These are phyloP conservation scores for Archips crataeganus DNA, from an alignment of 2,888 invertebrate species.

Conservation along the genomic window DNA sequence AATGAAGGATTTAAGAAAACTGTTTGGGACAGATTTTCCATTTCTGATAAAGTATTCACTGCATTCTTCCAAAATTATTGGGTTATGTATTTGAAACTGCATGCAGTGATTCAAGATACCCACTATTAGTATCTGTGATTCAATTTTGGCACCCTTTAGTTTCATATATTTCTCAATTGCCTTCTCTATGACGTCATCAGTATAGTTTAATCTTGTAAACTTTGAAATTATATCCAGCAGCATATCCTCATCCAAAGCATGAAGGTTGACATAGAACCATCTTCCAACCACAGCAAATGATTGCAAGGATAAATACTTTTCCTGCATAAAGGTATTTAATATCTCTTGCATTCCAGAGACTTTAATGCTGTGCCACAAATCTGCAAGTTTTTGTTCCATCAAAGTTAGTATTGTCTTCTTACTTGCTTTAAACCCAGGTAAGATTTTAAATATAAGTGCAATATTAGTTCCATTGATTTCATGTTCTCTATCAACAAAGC, in stretches of 20 bases:
- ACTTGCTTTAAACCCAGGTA: constrained; percentile 86
- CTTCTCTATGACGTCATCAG: constrained; percentile 84
- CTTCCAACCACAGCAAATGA: constrained; percentile 73
- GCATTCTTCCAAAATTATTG: constrained; percentile 84
- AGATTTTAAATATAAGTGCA: constrained; percentile 82
- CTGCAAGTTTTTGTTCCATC: constrained; percentile 85
- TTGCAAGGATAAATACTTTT: constrained; percentile 73
- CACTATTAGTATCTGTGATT: constrained; percentile 85
- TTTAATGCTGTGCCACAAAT: constrained; percentile 85
- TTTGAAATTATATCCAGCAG: constrained; percentile 82
- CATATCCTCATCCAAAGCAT: constrained; percentile 85
- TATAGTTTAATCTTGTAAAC: constrained; percentile 83
- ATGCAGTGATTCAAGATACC: constrained; percentile 87
- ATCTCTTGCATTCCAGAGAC: constrained; percentile 79
- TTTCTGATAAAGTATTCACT: constrained; percentile 85
- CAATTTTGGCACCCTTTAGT: constrained; percentile 76
- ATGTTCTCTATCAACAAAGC: constrained; percentile 84
- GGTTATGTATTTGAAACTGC: constrained; percentile 85
- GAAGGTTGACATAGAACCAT: constrained; percentile 88
- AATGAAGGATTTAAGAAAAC: constrained; percentile 85
- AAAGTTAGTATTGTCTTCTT: constrained; percentile 84
- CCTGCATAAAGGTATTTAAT: constrained; percentile 69
- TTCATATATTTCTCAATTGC: constrained; percentile 87
- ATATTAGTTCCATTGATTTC: constrained; percentile 86
- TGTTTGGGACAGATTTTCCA: constrained; percentile 75